Evolutionary conservation across 2,888 invertebrate species (phyloP), one percentile per base, ranked within the genome.

Genomic region (Eledona agricola): DNA sequence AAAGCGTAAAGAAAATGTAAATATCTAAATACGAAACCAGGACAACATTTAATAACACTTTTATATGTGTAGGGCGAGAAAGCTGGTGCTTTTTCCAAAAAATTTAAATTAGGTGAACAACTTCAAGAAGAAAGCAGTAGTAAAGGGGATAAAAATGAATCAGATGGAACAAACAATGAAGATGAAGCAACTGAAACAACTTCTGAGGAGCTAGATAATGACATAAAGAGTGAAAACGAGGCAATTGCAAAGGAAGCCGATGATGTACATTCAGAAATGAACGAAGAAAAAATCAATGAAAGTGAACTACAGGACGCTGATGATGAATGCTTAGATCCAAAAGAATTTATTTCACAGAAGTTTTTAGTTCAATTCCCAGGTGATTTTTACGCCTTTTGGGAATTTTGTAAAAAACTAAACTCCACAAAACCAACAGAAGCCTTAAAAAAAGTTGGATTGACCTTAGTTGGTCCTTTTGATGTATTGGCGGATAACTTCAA

Each of bases 401-500:
- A 90, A 31, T 89, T 90, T 66, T 86, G 91, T 54, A 79, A 81
- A 66, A 72, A 73, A 4, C 66, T 85, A 3, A 79, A 81, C 6
- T 70, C 79, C 10, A 78, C 79, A 9, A 77, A 81, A 58, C 83
- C 89, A 6, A 75, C 80, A 68, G 81, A 82, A 60, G 83, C 87
- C 5, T 78, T 95, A 6, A 80, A 82, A 38, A 78, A 78, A 57
- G 80, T 88, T 13, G 87, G 87, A 50, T 77, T 95, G 22, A 77
- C 82, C 59, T 77, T 95, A 28, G 91, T 94, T 26, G 96, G 96
- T 0, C 92, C 96, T 0, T 97, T 84, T 78, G 95, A 96, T 75
- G 84, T 93, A 38, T 74, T 96, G 20, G 78, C 81, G 29, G 86
- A 85, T 3, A 52, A 56, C 35, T 64, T 63, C 50, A 42, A 49